A percentile compares a stretch with the other conserved stretches of the same genome.
Conservation (phyloP, 2,888 invertebrate species). For the Conchocele bisecta region DNA sequence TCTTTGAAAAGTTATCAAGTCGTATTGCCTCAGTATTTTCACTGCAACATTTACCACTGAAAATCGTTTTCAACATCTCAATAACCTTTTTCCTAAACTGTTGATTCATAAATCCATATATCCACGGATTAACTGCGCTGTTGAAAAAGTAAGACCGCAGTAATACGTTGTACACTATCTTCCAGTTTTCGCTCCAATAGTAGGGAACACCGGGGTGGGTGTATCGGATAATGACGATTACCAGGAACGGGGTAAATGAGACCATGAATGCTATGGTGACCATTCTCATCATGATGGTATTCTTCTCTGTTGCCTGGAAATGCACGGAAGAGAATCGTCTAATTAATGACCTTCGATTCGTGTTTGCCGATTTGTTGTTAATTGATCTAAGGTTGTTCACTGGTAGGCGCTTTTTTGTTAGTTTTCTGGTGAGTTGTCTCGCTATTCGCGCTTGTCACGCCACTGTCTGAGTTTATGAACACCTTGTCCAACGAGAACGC, state of each 20-base stretch:
- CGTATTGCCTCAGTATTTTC: no score
- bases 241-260: conserved; percentile 50
- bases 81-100: conserved; percentile 44
- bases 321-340: conserved; percentile 16
- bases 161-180: conserved; percentile 43
- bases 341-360: no score
- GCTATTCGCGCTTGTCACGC: no score
- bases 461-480: no score
- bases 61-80: conserved; percentile 31
- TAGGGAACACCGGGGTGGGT: conserved; percentile 40
- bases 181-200: no score
- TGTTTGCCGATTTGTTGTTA: no score
- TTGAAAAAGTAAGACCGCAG: conserved; percentile 52
- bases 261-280: conserved; percentile 55
- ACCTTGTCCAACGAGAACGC: background rate
- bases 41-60: conserved; percentile 40
- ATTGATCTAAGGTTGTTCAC: no score
- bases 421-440: no score
- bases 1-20: no score
- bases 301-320: conserved; percentile 32
- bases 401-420: no score
- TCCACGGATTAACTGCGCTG: conserved; percentile 54
- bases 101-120: conserved; percentile 56
- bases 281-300: conserved; percentile 57
- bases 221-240: conserved; percentile 46